Percentiles rank a stretch among this genome's conserved stretches.
Conservation (phyloP, 2,113 vertebrate species). For the Hippotragus niger region DNA sequence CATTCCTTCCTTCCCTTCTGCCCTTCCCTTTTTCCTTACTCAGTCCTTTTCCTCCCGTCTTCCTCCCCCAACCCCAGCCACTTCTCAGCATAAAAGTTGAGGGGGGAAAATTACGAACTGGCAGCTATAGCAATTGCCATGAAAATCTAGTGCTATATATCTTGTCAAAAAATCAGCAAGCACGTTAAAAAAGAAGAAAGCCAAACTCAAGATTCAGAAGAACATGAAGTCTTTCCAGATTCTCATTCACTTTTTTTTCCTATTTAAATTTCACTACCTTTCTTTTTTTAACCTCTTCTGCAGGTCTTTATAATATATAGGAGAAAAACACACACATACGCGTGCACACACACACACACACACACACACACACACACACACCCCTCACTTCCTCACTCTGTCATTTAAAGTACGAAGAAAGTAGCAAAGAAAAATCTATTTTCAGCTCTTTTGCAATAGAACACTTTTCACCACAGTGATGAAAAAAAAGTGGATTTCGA, state of each 20-base stretch:
- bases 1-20: constrained; percentile 54
- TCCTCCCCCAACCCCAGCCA: constrained; percentile 42
- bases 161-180: constrained; percentile 81
- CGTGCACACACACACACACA: background rate
- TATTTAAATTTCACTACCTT: constrained; percentile 81
- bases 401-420: constrained; percentile 82
- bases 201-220: constrained; percentile 77
- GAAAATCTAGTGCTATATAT: constrained; percentile 73
- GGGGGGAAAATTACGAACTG: constrained; percentile 70
- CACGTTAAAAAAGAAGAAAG: constrained; percentile 77
- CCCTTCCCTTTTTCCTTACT: background rate
- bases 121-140: constrained; percentile 68
- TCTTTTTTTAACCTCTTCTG: constrained; percentile 82
- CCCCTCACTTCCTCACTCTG: constrained; percentile 64
- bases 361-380: background rate
- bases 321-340: constrained; percentile 33
- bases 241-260: constrained; percentile 74
- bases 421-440: constrained; percentile 78
- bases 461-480: constrained; percentile 70
- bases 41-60: constrained; percentile 41
- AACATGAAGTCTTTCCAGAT: constrained; percentile 68
- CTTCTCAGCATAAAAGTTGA: constrained; percentile 70
- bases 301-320: constrained; percentile 81
- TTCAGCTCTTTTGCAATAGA: constrained; percentile 82
- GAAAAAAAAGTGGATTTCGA: constrained; percentile 70